These are phyloP conservation scores for Myotis pilosus DNA, from an alignment of 2,797 vertebrate genomes.

Conservation along the genomic window DNA sequence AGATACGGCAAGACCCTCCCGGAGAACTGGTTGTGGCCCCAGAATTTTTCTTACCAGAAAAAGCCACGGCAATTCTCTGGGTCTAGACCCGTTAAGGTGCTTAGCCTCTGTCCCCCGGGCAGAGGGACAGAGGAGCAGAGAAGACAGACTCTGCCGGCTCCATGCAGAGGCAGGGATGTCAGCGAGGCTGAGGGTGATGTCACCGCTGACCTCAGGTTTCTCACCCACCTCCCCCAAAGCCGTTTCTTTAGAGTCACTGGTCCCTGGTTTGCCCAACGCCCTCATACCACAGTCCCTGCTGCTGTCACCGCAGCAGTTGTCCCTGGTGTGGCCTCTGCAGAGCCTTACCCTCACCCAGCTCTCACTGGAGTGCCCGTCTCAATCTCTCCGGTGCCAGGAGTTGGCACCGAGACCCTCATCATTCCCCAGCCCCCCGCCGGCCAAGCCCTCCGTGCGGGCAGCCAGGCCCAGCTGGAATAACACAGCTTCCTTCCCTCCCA, in stretches of 20 bases:
- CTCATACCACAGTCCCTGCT: not conserved
- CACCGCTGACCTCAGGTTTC: not conserved
- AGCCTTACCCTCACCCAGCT: not conserved
- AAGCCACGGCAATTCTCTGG: not conserved
- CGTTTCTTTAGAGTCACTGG: not conserved
- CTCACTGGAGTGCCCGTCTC: not conserved
- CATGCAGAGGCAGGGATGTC: not conserved
- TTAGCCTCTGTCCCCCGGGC: not conserved
- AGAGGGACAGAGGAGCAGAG: not conserved
- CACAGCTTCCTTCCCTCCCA: slow-evolving; percentile 62
- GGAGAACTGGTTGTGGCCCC: not conserved
- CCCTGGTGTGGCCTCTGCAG: not conserved
- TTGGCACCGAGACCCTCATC: slow-evolving; percentile 36
- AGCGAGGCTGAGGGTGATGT: not conserved
- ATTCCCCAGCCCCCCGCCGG: not conserved
- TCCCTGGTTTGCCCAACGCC: not conserved
- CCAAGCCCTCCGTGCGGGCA: not conserved
- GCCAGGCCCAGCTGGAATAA: slow-evolving; percentile 77
- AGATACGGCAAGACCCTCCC: not conserved
- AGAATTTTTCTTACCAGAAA: slow-evolving; percentile 12
- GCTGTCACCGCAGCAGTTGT: not conserved
- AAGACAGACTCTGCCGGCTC: not conserved
- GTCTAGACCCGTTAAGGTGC: not conserved
- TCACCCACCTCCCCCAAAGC: not conserved
- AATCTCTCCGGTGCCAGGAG: not conserved